Conservation (phyloP, 2,113 vertebrate genomes). For the Eulemur macaco region DNA sequence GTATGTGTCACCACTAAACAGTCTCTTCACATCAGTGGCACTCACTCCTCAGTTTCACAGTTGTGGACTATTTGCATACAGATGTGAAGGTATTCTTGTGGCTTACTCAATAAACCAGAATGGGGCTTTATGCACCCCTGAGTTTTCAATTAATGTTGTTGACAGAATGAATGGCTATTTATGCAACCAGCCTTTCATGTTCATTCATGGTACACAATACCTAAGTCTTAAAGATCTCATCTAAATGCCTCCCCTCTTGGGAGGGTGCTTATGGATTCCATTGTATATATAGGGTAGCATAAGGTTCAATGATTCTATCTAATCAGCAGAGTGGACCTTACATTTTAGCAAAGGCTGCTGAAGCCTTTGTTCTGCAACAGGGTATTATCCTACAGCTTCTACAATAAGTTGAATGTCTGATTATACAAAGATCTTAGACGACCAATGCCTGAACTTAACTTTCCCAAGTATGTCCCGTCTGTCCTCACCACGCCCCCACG, state of each 20-base stretch:
- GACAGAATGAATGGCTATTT: conserved; percentile 79
- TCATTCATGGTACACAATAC: conserved; percentile 72
- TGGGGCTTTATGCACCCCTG: conserved; percentile 68
- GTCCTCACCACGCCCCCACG: background rate
- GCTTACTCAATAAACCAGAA: conserved; percentile 70
- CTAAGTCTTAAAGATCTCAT: conserved; percentile 68
- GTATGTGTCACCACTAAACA: background rate
- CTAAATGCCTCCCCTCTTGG: conserved; percentile 67
- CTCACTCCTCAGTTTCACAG: conserved; percentile 2
- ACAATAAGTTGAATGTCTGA: conserved; percentile 20
- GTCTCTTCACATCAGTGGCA: background rate
- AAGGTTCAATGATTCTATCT: conserved; percentile 75
- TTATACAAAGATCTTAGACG: conserved; percentile 28
- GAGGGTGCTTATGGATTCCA: conserved; percentile 62
- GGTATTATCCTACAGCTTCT: conserved; percentile 22
- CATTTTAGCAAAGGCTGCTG: conserved; percentile 40
- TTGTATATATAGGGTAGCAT: conserved; percentile 69
- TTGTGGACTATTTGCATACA: conserved; percentile 72
- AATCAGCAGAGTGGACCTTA: conserved; percentile 61
- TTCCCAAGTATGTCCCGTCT: background rate
- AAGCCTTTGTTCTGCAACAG: conserved; percentile 45
- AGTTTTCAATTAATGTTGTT: conserved; percentile 79
- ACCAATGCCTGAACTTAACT: conserved; percentile 26
- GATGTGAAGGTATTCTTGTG: conserved; percentile 71
- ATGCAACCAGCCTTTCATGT: conserved; percentile 69